Evolutionary conservation across 2,888 invertebrate genomes (phyloP).

Genomic region (Alentia gelatinosa): DNA sequence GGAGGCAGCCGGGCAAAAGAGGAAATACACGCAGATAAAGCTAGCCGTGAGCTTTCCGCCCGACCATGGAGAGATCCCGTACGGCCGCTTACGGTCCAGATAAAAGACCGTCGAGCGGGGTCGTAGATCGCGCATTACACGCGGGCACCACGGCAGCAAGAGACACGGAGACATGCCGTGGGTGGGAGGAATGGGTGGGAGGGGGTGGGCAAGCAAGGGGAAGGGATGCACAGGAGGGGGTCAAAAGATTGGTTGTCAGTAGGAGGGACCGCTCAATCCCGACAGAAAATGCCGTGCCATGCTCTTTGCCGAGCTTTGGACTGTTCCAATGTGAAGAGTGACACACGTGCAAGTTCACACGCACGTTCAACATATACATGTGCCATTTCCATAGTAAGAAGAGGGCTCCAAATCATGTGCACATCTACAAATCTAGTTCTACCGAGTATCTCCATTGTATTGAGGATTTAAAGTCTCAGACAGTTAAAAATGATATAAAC

Average conservation of each 20-base stretch:
- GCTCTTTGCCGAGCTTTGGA: too few relatives aligned
- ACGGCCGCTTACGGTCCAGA: background rate
- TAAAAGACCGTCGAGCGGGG: background rate
- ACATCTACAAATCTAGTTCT: too few relatives aligned
- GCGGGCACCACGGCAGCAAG: background rate
- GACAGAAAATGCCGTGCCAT: too few relatives aligned
- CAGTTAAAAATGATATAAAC: too few relatives aligned
- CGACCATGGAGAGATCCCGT: background rate
- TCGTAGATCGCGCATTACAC: background rate
- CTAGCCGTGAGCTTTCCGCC: background rate
- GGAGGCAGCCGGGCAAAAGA: background rate
- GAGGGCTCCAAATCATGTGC: too few relatives aligned
- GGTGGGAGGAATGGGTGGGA: background rate
- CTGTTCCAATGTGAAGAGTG: too few relatives aligned
- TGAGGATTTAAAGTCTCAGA: too few relatives aligned
- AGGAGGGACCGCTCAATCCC: background rate
- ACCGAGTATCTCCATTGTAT: too few relatives aligned
- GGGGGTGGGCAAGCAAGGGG: too few relatives aligned
- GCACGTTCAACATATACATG: too few relatives aligned
- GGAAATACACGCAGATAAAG: background rate
- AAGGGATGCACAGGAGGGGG: background rate
- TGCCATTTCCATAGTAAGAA: too few relatives aligned
- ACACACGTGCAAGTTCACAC: too few relatives aligned
- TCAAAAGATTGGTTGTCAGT: background rate
- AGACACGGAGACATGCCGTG: background rate